Percentiles rank a stretch among this genome's conserved stretches.
Evolutionary conservation across 2,888 invertebrate genomes (phyloP).

Genomic region (Agrenia bidenticulata): DNA sequence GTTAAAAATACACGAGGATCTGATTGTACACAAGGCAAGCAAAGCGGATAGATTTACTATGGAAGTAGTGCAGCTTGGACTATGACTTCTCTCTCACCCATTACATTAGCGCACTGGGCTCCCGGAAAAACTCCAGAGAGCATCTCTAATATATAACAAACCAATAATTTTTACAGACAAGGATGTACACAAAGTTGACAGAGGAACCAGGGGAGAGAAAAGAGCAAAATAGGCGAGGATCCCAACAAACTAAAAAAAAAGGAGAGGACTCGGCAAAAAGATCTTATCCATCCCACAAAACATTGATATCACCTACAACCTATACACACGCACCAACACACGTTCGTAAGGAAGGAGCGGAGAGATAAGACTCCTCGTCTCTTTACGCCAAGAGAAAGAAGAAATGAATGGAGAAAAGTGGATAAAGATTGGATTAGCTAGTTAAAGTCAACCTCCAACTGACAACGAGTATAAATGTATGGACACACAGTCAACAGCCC

Average conservation of each 20-base stretch:
- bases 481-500: too few species aligned
- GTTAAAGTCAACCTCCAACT: conserved; percentile 6
- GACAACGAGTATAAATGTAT: conserved; percentile 2
- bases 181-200: background rate
- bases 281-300: conserved; percentile 11
- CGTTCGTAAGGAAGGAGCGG: too few species aligned
- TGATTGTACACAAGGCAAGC: conserved; percentile 2
- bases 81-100: background rate
- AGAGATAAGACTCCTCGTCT: too few species aligned
- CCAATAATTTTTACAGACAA: conserved; percentile 6
- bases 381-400: conserved; percentile 5
- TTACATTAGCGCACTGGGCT: background rate
- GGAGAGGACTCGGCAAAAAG: conserved; percentile 2
- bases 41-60: background rate
- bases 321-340: background rate
- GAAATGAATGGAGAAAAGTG: conserved; percentile 17
- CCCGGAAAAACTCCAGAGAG: background rate
- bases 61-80: background rate
- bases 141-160: background rate
- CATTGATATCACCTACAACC: conserved; percentile 12
- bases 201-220: background rate
- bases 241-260: background rate
- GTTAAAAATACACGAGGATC: conserved; percentile 31
- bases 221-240: background rate
- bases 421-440: conserved; percentile 15